A percentile compares a stretch with the other conserved stretches of the same genome.
Evolutionary conservation across 30 jellyfish, hydroid and myxozoan species (phyloP).

Genomic region (Hydractinia symbiolongicarpus): DNA sequence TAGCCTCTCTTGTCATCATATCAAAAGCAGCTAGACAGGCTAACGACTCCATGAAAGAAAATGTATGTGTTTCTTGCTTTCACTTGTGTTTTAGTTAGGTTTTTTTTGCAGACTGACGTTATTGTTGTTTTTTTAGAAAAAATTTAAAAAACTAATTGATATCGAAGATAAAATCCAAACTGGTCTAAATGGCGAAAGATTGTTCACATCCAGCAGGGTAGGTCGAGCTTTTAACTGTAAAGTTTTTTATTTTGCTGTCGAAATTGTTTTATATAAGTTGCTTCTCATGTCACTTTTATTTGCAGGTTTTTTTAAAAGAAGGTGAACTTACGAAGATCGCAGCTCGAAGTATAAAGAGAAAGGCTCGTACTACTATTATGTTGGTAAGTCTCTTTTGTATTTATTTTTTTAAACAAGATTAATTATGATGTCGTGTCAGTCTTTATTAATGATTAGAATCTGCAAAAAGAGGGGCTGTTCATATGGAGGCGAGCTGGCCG

Average conservation of each 20-base stretch:
- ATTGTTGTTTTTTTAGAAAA: slow-evolving; percentile 38
- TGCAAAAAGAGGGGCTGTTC: no score
- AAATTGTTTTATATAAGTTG: no score
- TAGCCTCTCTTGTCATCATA: slow-evolving; percentile 76
- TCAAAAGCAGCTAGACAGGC: slow-evolving; percentile 96
- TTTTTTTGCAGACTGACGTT: no score
- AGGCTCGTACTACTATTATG: slow-evolving; percentile 44
- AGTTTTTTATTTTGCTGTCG: no score
- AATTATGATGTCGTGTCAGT: no score
- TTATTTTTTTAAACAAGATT: no score
- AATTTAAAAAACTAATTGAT: slow-evolving; percentile 73
- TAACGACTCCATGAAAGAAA: slow-evolving; percentile 79
- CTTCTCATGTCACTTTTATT: neutral
- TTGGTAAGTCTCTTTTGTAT: slow-evolving; percentile 72
- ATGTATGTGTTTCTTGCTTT: slow-evolving; percentile 31
- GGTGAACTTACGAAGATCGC: slow-evolving; percentile 94
- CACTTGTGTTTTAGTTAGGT: no score
- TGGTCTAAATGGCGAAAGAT: slow-evolving; percentile 92
- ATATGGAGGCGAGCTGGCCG: no score
- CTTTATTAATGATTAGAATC: no score
- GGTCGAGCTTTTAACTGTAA: neutral
- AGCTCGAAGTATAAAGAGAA: slow-evolving; percentile 86
- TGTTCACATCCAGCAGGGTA: slow-evolving; percentile 96
- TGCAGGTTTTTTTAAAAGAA: slow-evolving; percentile 82
- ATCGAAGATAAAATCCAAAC: slow-evolving; percentile 81